Evolutionary conservation across 1,140 invertebrate genomes (phyloP), one percentile per base, ranked within the genome.

Genomic region (Berghia stephanieae): DNA sequence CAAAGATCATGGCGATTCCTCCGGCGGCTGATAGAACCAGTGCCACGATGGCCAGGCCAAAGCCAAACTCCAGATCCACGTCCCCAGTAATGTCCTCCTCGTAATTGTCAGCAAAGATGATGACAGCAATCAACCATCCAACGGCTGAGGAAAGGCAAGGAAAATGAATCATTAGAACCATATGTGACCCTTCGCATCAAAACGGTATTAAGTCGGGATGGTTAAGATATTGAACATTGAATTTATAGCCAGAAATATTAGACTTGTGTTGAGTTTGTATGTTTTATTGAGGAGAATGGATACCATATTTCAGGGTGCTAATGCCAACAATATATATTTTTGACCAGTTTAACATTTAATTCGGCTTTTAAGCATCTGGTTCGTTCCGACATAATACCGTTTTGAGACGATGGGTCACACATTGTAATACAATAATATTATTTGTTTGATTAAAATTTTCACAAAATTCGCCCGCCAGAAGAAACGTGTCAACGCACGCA

Each of bases 31-130:
- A 55, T 38, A 80, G 36, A 0, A 44, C 52, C 21, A 75, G 34
- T 13, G 77, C 77, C 18, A 78, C 67, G 34, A 80, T 66, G 13
- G 79, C 79, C 24, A 80, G 77, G 6, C 76, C 79, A 42, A 74
- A 80, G 4, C 72, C 60, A 57, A 49, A 78, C 10, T 68, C 73
- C 3, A 80, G 49, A n/a, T 66, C 31, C 4, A 38, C 44, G n/a
- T 2, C 3, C n/a, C n/a, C n/a, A n/a, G n/a, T n/a, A n/a, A n/a
- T n/a, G 21, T 72, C 31, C 40, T 67, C 67, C 5, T 60, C 68
- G 52, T 34, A 72, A 34, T 57, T 27, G 16, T 46, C 76, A 8
- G 55, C 79, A 40, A 75, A 80, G 3, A 80, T 66, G 55, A 77
- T 77, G 31, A 80, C 75, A 18, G 76, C 66, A 34, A 80, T 52